These are phyloP conservation scores for Diadumene lineata DNA, from an alignment of 92 coral and sea anemone species.

Conservation along the genomic window DNA sequence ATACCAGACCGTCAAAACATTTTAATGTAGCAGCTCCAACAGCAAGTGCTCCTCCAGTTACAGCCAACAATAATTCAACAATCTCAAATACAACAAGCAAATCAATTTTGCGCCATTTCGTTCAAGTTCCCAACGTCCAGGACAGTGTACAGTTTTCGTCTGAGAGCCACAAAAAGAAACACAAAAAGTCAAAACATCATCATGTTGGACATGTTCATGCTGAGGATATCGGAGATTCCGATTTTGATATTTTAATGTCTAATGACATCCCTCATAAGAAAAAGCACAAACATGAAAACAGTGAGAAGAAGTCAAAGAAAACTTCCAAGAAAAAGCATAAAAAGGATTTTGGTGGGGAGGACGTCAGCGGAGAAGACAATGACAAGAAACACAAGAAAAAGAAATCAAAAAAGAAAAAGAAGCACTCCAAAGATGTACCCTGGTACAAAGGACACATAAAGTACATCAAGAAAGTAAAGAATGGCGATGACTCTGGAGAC, in stretches of 20 bases:
- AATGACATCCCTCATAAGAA: slow-evolving; percentile 78
- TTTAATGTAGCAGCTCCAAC: neutral
- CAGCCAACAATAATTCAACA: neutral
- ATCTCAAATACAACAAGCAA: neutral
- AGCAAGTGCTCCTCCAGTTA: neutral
- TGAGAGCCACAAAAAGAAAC: slow-evolving; percentile 37
- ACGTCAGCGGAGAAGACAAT: slow-evolving; percentile 21
- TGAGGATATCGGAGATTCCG: slow-evolving; percentile 86
- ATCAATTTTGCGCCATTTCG: slow-evolving; percentile 39
- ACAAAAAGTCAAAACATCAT: slow-evolving; percentile 20
- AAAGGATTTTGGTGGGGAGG: slow-evolving; percentile 58
- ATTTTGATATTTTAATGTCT: slow-evolving; percentile 86
- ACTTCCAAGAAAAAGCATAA: slow-evolving; percentile 22
- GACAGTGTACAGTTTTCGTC: slow-evolving; percentile 55
- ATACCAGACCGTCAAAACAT: neutral
- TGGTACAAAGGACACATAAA: slow-evolving; percentile 36
- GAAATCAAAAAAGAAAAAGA: slow-evolving; percentile 34
- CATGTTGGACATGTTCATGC: slow-evolving; percentile 39
- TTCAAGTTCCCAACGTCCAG: slow-evolving; percentile 8
- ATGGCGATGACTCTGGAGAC: neutral
- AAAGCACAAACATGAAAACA: slow-evolving; percentile 25
- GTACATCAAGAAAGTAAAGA: slow-evolving; percentile 27
- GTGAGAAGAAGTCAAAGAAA: slow-evolving; percentile 15
- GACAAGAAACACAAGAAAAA: slow-evolving; percentile 34
- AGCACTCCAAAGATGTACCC: slow-evolving; percentile 21